Evolutionary conservation across 2,113 vertebrate species (phyloP).

Genomic region (Sapayoa aenigma): DNA sequence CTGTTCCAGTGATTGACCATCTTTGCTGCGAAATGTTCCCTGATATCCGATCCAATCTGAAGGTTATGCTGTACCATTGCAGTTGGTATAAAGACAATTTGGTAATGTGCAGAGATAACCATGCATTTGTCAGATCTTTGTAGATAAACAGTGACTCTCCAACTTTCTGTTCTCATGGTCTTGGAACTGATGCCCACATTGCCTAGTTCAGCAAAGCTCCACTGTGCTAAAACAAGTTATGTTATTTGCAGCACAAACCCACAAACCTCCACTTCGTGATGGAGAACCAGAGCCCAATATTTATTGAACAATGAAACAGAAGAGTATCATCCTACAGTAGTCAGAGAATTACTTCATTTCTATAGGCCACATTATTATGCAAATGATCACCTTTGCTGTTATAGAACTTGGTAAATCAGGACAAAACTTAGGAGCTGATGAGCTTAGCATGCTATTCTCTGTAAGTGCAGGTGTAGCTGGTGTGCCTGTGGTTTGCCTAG

Average conservation of each 20-base stretch:
- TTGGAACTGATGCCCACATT: not conserved
- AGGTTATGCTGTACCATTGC: not conserved
- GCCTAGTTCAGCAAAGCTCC: not conserved
- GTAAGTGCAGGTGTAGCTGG: not conserved
- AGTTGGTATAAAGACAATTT: not conserved
- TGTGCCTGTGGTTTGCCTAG: not conserved
- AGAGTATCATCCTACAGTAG: not conserved
- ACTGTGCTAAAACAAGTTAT: not conserved
- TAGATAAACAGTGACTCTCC: not conserved
- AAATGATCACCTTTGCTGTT: constrained; percentile 29
- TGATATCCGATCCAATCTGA: not conserved
- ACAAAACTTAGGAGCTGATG: constrained; percentile 9
- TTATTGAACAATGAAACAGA: not conserved
- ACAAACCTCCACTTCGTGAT: not conserved
- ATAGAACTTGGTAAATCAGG: constrained; percentile 24
- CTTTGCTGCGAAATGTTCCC: not conserved
- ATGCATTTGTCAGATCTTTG: not conserved
- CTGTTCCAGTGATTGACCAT: not conserved
- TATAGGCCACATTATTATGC: constrained; percentile 25
- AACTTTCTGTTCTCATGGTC: not conserved
- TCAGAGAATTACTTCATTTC: not conserved
- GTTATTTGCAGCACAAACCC: not conserved
- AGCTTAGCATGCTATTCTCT: not conserved
- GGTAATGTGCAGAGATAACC: not conserved
- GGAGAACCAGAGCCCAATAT: not conserved